A percentile compares a stretch with the other conserved stretches of the same genome.
Evolutionary conservation across 2,888 invertebrate genomes (phyloP).

Genomic region (Cephonodes hylas): DNA sequence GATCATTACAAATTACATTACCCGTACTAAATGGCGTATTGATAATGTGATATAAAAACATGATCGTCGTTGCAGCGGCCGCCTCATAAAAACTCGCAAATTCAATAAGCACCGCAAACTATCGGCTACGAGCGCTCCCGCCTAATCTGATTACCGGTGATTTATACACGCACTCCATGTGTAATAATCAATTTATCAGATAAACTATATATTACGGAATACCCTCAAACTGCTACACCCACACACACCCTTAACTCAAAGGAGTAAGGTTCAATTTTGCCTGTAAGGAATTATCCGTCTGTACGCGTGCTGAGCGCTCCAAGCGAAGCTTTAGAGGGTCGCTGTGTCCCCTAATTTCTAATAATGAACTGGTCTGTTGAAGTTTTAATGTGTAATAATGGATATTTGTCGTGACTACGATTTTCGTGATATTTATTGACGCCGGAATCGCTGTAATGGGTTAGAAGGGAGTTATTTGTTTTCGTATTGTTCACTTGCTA

Average conservation of each 20-base stretch:
- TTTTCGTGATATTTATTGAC: constrained; percentile 21
- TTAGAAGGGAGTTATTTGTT: constrained; percentile 10
- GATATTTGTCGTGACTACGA: constrained; percentile 36
- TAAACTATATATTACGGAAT: constrained; percentile 71
- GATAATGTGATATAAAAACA: constrained; percentile 2
- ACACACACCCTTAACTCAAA: constrained; percentile 15
- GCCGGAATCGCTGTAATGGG: constrained; percentile 4
- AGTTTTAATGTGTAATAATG: constrained; percentile 51
- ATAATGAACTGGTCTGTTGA: constrained; percentile 57
- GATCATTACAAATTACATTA: not conserved
- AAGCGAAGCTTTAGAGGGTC: constrained; percentile 17
- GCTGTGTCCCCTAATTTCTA: constrained; percentile 46
- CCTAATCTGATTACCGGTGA: constrained; percentile 64
- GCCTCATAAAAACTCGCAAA: constrained; percentile 34
- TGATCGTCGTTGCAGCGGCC: not conserved
- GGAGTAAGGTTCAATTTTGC: constrained; percentile 19
- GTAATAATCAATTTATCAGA: constrained; percentile 70
- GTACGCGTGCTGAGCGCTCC: constrained; percentile 26
- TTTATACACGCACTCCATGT: constrained; percentile 62
- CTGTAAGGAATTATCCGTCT: constrained; percentile 2
- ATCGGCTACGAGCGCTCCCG: constrained; percentile 27
- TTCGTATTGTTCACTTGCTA: constrained; percentile 5
- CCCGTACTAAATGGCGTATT: constrained; percentile 1
- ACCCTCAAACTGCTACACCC: constrained; percentile 21
- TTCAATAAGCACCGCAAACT: constrained; percentile 35